A percentile compares a stretch with the other conserved stretches of the same genome.
phyloP scores from a whole-genome alignment of 2,888 invertebrate genomes.

The Mellilla xanthometata region DNA sequence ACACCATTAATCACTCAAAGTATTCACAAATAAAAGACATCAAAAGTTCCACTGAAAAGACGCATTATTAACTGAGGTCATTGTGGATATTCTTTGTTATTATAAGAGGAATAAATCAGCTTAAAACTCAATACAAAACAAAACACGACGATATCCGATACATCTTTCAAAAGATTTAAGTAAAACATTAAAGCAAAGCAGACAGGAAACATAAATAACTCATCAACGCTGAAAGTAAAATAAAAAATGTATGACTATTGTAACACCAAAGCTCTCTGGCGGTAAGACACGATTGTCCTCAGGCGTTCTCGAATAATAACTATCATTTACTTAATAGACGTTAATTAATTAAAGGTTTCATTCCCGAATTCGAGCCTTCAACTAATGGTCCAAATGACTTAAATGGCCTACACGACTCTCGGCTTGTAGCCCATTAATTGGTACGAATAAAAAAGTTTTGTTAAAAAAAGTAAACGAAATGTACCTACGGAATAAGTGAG shows the following conservation, averaged over 20 bases:
- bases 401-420: conserved; percentile 61
- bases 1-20: too few relatives aligned
- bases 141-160: too few relatives aligned
- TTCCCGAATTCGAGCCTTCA: conserved; percentile 60
- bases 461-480: conserved; percentile 50
- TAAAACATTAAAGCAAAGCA: conserved; percentile 24
- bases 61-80: too few relatives aligned
- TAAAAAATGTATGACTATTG: conserved; percentile 31
- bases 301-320: conserved; percentile 52
- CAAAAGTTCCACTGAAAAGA: too few relatives aligned
- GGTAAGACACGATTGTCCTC: conserved; percentile 40
- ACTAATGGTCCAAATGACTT: conserved; percentile 65
- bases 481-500: conserved; percentile 49
- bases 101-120: too few relatives aligned
- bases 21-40: too few relatives aligned
- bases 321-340: conserved; percentile 63
- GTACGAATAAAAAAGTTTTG: conserved; percentile 58
- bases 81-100: too few relatives aligned
- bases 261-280: conserved; percentile 36
- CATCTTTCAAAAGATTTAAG: not conserved
- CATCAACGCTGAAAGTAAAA: conserved; percentile 24
- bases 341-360: conserved; percentile 70
- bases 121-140: too few relatives aligned
- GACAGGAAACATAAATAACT: conserved; percentile 24
- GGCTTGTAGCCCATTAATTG: conserved; percentile 65